phyloP scores from a whole-genome alignment of 2,113 vertebrate genomes.

The Urocitellus parryii region DNA sequence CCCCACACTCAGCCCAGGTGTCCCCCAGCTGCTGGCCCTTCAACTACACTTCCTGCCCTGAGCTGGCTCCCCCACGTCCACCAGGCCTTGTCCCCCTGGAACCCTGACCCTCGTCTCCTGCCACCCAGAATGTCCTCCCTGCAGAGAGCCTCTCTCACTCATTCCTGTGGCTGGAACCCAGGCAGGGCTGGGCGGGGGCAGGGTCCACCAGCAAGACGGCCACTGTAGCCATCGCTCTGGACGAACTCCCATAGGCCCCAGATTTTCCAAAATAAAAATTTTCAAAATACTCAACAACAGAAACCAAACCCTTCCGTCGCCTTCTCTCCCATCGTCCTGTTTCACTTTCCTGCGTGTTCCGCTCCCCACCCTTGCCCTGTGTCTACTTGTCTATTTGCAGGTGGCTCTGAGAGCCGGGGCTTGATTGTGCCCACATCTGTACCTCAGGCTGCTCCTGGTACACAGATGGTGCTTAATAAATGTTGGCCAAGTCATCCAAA shows the following conservation, averaged over 20 bases:
- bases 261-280: neutral
- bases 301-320: neutral
- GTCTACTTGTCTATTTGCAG: neutral
- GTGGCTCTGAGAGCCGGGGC: accelerated
- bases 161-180: too few relatives aligned
- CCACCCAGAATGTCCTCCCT: neutral
- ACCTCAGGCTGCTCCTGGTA: neutral
- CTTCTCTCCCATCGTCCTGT: neutral
- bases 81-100: neutral
- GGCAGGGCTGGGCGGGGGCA: neutral
- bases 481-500: neutral
- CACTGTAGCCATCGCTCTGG: neutral
- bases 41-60: accelerated
- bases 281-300: neutral
- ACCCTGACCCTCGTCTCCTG: neutral
- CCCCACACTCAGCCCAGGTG: neutral
- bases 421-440: too few relatives aligned
- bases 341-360: too few relatives aligned
- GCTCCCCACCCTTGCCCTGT: accelerated
- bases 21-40: neutral
- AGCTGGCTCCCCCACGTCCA: neutral
- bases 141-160: neutral
- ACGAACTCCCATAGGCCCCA: neutral
- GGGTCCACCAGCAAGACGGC: accelerated
- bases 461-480: neutral